phyloP scores from a whole-genome alignment of 2,797 vertebrate genomes.

The Parauchenoglanis punctatus region DNA sequence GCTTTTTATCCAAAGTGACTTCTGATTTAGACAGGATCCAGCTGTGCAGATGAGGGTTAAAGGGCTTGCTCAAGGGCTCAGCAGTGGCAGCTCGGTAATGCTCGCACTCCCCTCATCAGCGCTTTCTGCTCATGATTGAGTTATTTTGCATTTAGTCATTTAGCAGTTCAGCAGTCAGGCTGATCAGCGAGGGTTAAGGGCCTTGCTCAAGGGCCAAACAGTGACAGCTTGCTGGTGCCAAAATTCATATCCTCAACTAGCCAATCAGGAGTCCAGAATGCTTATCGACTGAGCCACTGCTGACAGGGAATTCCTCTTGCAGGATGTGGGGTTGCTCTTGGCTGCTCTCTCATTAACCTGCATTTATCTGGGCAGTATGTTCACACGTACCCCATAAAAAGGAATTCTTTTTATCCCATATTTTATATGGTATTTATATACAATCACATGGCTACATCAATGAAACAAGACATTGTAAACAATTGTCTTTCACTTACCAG shows the following conservation, averaged over 20 bases:
- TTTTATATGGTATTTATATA: neutral
- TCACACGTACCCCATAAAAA: neutral
- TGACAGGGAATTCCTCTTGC: neutral
- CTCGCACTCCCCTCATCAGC: neutral
- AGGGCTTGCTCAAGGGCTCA: neutral
- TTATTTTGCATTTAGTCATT: neutral
- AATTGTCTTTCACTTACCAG: neutral
- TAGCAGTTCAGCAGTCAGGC: conserved; percentile 2
- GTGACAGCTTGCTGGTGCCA: neutral
- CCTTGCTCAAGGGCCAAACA: conserved; percentile 11
- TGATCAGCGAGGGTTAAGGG: neutral
- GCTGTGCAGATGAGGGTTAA: neutral
- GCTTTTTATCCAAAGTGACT: neutral
- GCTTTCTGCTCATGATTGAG: neutral
- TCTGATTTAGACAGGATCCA: neutral
- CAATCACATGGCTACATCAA: neutral
- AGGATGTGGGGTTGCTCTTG: neutral
- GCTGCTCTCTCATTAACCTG: conserved; percentile 15
- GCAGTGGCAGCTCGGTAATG: neutral
- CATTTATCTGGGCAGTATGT: neutral
- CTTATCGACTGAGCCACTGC: neutral
- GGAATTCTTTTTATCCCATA: neutral
- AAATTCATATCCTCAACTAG: neutral
- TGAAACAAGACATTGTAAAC: neutral
- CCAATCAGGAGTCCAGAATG: neutral